Base-by-base conservation (phyloP, 2,113 vertebrate species). In the Sterrhoptilus dennistouni region DNA sequence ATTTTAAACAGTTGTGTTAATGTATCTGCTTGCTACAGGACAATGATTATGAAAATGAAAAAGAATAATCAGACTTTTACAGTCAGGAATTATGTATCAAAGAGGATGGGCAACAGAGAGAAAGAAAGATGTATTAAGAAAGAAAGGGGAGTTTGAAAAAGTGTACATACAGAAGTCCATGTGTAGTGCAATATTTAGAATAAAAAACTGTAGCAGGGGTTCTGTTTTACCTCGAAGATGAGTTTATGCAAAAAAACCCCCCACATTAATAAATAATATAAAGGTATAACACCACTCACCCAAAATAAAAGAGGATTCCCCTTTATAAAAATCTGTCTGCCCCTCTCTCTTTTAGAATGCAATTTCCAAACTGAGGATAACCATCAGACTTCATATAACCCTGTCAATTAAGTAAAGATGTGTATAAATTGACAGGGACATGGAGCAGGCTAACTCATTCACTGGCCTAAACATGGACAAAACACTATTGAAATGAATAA, bases 131-230 rank as follows among this genome's bases (percentile, higher is more conserved):
- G 23, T 44, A 33, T 35, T 69, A 69, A 69, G 56, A 20, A 57
- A 64, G 49, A 33, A 77, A 70, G 15, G 24, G 25, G 11, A 83
- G 13, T 40, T 63, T 81, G 61, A 52, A 87, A 83, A 83, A 36
- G 3, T 8, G 0, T 15, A 16, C 3, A 0, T 31, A 16, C 50
- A 31, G 13, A 79, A 56, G 31, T 31, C 14, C 12, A 40, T 6
- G 35, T 8, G 10, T 64, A 86, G 53, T 2, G 2, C 28, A 79
- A 28, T 28, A 36, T 45, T 90, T 49, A 47, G 14, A 93, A 35
- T 21, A 45, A 22, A 47, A 61, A 18, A 38, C 11, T 66, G 2
- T 64, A 64, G 20, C 17, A 71, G 31, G 8, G 3, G 5, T 18
- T 89, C 56, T 79, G 2, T 22, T 84, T 72, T 69, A 69, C 45